A percentile compares a stretch with the other conserved stretches of the same genome.
Conservation (phyloP, 2,888 invertebrate species). For the Calliopum simillimum region DNA sequence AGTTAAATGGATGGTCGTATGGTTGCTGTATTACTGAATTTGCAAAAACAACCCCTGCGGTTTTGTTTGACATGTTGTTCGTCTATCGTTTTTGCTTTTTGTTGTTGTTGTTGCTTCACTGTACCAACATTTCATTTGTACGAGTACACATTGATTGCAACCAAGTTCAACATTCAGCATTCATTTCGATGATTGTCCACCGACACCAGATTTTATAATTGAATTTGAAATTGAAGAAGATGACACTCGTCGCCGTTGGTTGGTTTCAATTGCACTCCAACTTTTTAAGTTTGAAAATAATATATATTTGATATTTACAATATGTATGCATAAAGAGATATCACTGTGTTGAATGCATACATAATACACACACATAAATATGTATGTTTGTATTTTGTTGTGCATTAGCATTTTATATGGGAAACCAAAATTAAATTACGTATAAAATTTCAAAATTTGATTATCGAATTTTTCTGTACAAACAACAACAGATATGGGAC, state of each 20-base stretch:
- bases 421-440: conserved; percentile 60
- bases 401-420: conserved; percentile 54
- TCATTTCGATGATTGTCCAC: conserved; percentile 43
- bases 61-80: conserved; percentile 39
- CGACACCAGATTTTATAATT: conserved; percentile 62
- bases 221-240: conserved; percentile 65
- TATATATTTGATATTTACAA: conserved; percentile 44
- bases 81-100: neutral
- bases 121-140: conserved; percentile 62
- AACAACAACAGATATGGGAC: conserved; percentile 5
- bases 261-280: conserved; percentile 57
- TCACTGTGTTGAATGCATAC: conserved; percentile 56
- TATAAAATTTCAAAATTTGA: conserved; percentile 61
- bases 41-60: conserved; percentile 41
- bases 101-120: conserved; percentile 49
- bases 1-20: conserved; percentile 39
- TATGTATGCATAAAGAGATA: too few relatives aligned
- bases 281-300: conserved; percentile 45
- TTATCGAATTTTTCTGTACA: conserved; percentile 46
- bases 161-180: neutral
- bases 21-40: conserved; percentile 17
- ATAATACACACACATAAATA: conserved; percentile 40
- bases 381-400: conserved; percentile 32
- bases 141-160: conserved; percentile 48
- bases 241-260: conserved; percentile 32